These are phyloP conservation scores for Diorhabda carinulata DNA, from an alignment of 1,140 invertebrate genomes.

Conservation along the genomic window DNA sequence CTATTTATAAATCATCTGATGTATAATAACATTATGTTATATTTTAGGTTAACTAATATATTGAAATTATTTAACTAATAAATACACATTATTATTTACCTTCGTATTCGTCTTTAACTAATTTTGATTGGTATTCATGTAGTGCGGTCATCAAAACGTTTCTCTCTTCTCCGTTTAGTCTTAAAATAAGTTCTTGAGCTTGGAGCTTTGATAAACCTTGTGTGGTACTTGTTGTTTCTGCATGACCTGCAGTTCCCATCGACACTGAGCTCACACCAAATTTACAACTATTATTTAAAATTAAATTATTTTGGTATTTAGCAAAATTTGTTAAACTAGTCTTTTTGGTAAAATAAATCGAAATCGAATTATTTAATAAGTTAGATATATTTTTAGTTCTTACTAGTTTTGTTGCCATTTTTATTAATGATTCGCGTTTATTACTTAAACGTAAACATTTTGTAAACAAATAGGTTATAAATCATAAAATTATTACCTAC, in stretches of 20 bases:
- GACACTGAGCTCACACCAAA: slow-evolving; percentile 26
- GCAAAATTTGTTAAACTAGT: slow-evolving; percentile 29
- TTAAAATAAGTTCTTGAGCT: slow-evolving; percentile 64
- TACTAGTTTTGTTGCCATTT: slow-evolving; percentile 24
- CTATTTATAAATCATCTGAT: no score
- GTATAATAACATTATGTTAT: no score
- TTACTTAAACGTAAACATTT: not conserved
- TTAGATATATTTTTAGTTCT: slow-evolving; percentile 20
- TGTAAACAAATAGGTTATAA: slow-evolving; percentile 11
- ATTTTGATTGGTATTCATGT: slow-evolving; percentile 66
- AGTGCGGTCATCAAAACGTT: slow-evolving; percentile 60
- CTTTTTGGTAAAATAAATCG: slow-evolving; percentile 13
- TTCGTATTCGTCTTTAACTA: slow-evolving; percentile 68
- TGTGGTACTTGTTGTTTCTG: slow-evolving; percentile 45
- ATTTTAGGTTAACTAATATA: not conserved
- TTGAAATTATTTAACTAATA: not conserved
- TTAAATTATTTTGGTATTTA: slow-evolving; percentile 13
- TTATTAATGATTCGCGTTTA: slow-evolving; percentile 1
- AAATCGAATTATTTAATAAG: slow-evolving; percentile 24
- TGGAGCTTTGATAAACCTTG: slow-evolving; percentile 61
- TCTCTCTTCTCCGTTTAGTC: slow-evolving; percentile 65
- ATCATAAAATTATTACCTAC: not conserved
- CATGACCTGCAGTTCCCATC: slow-evolving; percentile 39
- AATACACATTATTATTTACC: slow-evolving; percentile 51
- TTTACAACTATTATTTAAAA: slow-evolving; percentile 22